Base-by-base conservation (phyloP, 2,113 vertebrate species). In the Fregetta grallaria region DNA sequence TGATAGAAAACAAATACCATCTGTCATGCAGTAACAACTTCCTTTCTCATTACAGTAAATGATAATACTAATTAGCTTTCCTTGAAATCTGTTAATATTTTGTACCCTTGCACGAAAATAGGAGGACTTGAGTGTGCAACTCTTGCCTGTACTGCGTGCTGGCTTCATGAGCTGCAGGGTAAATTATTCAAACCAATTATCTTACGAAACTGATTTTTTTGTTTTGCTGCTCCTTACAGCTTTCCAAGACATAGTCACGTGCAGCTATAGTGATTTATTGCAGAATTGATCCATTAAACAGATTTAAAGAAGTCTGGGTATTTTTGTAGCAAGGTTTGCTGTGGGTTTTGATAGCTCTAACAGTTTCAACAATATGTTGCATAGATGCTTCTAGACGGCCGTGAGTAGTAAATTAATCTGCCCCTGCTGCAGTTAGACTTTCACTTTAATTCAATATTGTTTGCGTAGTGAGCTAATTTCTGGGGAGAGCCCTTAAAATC, bases 1-100 rank as follows among this genome's bases (percentile, higher is more conserved):
- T 89, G 93, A 86, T 97, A 88, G 79, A 87, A 97, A 98, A 94
- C 96, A 97, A 98, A 97, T 96, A 73, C 92, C 97, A 98, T 97
- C 98, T 98, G 97, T 97, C 96, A 84, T 82, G 92, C 90, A 90
- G 66, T 95, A 96, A 93, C 67, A 83, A 77, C 88, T 96, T 92
- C 73, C 92, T 89, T 96, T 92, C 92, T 97, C 95, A 96, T 98
- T 98, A 95, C 95, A 92, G 96, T 92, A 95, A 92, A 96, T 94
- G 88, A 91, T 90, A 92, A 76, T 93, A 50, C 95, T 97, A 97
- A 98, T 96, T 97, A 91, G 92, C 90, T 96, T 96, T 96, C 92
- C 96, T 96, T 97, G 94, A 91, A 92, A 88, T 94, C 71, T 76
- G 58, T 78, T 94, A 96, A 73, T 96, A 96, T 96, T 97, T 97